Evolutionary conservation across 2,888 invertebrate genomes (phyloP).

Genomic region (Drosophila birchii): DNA sequence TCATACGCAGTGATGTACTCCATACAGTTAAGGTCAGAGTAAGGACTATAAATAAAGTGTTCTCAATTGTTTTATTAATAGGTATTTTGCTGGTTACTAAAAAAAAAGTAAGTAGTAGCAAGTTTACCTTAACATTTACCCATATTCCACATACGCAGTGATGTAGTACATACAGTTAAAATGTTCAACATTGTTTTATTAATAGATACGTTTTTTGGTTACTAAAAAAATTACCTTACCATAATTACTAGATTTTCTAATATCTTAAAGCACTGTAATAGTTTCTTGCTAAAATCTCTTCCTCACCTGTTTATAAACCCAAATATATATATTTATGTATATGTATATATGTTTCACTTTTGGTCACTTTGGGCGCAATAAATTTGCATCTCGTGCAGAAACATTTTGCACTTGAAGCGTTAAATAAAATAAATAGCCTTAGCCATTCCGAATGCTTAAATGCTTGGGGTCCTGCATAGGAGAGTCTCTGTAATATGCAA

Average conservation of each 20-base stretch:
- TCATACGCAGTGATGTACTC: not conserved
- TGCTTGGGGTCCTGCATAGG: constrained; percentile 26
- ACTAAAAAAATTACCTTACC: no score
- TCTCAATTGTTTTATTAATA: not conserved
- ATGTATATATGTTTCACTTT: not conserved
- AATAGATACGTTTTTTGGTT: not conserved
- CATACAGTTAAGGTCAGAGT: not conserved
- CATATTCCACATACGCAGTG: constrained; percentile 6
- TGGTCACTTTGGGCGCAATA: constrained; percentile 26
- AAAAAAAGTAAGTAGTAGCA: no score
- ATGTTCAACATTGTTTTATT: not conserved
- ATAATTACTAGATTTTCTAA: not conserved
- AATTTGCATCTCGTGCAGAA: constrained; percentile 33
- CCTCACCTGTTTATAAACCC: not conserved
- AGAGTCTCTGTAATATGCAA: constrained; percentile 31
- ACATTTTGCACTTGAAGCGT: constrained; percentile 50
- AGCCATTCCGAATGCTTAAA: constrained; percentile 32
- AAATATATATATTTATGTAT: not conserved
- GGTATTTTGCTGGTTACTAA: not conserved
- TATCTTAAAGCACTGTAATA: not conserved
- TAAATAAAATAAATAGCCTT: constrained; percentile 52
- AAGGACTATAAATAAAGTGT: not conserved
- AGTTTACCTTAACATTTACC: constrained; percentile 24
- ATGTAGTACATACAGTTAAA: not conserved
- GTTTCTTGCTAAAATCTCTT: no score